phyloP scores from a whole-genome alignment of 2,888 invertebrate genomes.

The Polylopha cassiicola region DNA sequence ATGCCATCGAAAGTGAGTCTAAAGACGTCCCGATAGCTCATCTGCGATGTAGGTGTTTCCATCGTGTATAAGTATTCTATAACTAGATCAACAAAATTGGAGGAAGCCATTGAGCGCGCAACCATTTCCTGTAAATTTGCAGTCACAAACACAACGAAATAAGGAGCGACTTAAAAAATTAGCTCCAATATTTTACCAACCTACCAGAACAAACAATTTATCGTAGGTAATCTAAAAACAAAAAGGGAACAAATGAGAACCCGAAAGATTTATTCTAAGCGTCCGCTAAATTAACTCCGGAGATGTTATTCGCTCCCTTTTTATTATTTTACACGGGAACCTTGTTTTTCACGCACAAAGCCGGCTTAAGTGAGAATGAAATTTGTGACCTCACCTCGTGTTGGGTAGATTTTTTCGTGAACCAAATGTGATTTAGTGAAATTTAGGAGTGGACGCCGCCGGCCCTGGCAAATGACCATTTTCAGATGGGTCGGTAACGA shows the following conservation, averaged over 20 bases:
- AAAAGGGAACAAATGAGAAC: constrained; percentile 37
- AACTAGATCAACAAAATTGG: too few relatives aligned
- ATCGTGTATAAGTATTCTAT: too few relatives aligned
- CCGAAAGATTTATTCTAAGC: constrained; percentile 50
- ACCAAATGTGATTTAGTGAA: too few relatives aligned
- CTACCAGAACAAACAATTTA: constrained; percentile 22
- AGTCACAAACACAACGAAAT: constrained; percentile 1
- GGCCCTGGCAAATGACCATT: too few relatives aligned
- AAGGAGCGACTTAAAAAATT: constrained; percentile 14
- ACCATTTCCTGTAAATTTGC: too few relatives aligned
- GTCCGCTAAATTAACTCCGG: constrained; percentile 46
- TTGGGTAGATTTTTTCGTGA: constrained; percentile 23
- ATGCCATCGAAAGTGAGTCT: too few relatives aligned
- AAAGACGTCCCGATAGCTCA: too few relatives aligned
- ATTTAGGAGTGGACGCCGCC: too few relatives aligned
- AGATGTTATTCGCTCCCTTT: constrained; percentile 47
- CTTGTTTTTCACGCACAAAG: constrained; percentile 38
- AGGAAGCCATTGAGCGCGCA: too few relatives aligned
- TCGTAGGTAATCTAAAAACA: constrained; percentile 22
- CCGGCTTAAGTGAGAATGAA: constrained; percentile 34
- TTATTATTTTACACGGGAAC: constrained; percentile 47
- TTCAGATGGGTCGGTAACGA: too few relatives aligned
- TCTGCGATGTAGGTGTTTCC: too few relatives aligned
- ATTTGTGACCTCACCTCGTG: constrained; percentile 32
- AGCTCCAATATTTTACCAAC: constrained; percentile 17